Conservation (phyloP, 2,888 invertebrate genomes). For the Pelosia muscerda region DNA sequence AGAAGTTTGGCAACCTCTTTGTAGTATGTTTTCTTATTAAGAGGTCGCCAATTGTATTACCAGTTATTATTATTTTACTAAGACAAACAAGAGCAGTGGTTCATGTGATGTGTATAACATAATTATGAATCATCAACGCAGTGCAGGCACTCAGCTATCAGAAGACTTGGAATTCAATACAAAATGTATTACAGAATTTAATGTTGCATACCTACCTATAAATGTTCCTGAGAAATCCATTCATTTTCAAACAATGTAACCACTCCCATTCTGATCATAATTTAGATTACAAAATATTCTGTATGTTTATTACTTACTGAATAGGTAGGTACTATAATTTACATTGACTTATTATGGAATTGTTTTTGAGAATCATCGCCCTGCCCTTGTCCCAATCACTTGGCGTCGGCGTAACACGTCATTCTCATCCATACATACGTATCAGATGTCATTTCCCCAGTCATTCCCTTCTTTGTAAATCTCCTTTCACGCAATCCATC, state of each 20-base stretch:
- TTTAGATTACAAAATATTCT: not conserved
- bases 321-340: too few relatives aligned
- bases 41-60: not conserved
- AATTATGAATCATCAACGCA: not conserved
- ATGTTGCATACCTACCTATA: not conserved
- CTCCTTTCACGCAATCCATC: too few relatives aligned
- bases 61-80: slow-evolving; percentile 1
- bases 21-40: not conserved
- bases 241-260: slow-evolving; percentile 16
- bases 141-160: not conserved
- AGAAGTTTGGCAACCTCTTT: not conserved
- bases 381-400: too few relatives aligned
- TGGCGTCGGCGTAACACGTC: too few relatives aligned
- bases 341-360: too few relatives aligned
- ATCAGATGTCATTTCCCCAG: too few relatives aligned
- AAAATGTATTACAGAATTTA: slow-evolving; percentile 3
- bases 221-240: slow-evolving; percentile 1
- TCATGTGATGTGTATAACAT: not conserved
- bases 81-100: not conserved
- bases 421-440: too few relatives aligned
- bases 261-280: not conserved
- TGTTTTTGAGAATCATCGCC: too few relatives aligned
- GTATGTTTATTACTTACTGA: not conserved
- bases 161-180: not conserved
- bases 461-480: too few relatives aligned